A percentile compares a stretch with the other conserved stretches of the same genome.
Evolutionary conservation across 2,113 vertebrate genomes (phyloP).

Genomic region (zebrafish (Danio rerio)): GRCz12tu NC_133187.1:33564001-33564500

Average conservation of each 20-base stretch:
- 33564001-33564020: slow-evolving; percentile 65
- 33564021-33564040: slow-evolving; percentile 54
- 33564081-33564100: slow-evolving; percentile 3
- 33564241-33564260: slow-evolving; percentile 29
- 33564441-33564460: background rate
- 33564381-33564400: background rate
- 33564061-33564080: background rate
- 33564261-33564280: slow-evolving; percentile 46
- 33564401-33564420: slow-evolving; percentile 34
- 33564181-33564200: slow-evolving; percentile 37
- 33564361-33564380: background rate
- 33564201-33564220: slow-evolving; percentile 43
- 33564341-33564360: background rate
- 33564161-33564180: slow-evolving; percentile 22
- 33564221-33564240: slow-evolving; percentile 34
- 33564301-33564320: background rate
- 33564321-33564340: background rate
- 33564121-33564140: slow-evolving; percentile 6
- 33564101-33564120: slow-evolving; percentile 4
- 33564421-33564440: slow-evolving; percentile 5
- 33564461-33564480: background rate
- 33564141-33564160: background rate
- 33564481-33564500: slow-evolving; percentile 1
- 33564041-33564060: slow-evolving; percentile 15
- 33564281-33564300: background rate